Evolutionary conservation across 2,888 invertebrate species (phyloP).

Genomic region (Spialia ferax): DNA sequence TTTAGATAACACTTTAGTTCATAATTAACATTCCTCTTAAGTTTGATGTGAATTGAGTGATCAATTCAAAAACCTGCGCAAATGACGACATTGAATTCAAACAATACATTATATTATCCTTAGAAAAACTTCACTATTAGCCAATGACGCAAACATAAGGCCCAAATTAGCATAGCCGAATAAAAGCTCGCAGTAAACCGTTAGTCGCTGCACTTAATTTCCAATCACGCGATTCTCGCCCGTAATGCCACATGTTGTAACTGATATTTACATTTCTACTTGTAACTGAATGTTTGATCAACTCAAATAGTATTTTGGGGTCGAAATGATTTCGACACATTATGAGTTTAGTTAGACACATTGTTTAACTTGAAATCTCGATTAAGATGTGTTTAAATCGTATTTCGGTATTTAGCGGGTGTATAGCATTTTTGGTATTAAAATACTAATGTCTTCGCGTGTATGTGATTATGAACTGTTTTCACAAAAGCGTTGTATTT

Average conservation of each 20-base stretch:
- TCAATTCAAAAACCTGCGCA: background rate
- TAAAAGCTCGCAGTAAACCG: constrained; percentile 19
- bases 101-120: background rate
- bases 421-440: constrained; percentile 31
- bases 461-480: constrained; percentile 13
- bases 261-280: constrained; percentile 33
- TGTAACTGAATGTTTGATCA: constrained; percentile 18
- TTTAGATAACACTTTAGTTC: no score
- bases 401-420: constrained; percentile 27
- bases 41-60: no score
- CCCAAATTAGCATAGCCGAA: constrained; percentile 15
- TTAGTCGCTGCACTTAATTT: constrained; percentile 12
- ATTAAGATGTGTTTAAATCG: constrained; percentile 39
- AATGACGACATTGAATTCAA: background rate
- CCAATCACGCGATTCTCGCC: constrained; percentile 17
- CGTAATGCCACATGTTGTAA: constrained; percentile 28
- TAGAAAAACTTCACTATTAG: background rate
- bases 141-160: constrained; percentile 7
- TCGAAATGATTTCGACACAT: constrained; percentile 36
- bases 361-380: constrained; percentile 41
- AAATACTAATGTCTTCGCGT: constrained; percentile 23
- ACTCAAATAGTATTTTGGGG: constrained; percentile 31
- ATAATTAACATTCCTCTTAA: no score
- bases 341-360: constrained; percentile 9
- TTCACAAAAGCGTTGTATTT: background rate